Conservation (phyloP, 1,140 invertebrate genomes). For the Aplysia californica region DNA sequence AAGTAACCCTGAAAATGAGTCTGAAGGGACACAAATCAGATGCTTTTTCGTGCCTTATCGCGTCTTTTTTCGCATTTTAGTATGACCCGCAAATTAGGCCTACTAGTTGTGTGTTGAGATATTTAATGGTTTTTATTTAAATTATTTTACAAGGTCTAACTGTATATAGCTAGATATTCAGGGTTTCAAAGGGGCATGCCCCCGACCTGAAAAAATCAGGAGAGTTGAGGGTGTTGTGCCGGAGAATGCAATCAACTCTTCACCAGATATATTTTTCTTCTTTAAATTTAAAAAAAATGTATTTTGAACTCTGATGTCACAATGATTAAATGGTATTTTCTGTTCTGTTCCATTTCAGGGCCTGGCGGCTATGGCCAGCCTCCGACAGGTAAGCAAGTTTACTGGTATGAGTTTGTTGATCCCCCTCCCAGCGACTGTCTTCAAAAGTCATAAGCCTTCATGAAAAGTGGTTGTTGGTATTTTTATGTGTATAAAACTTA, state of each 20-base stretch:
- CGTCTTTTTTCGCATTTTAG: too few relatives aligned
- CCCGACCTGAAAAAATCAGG: neutral
- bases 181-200: neutral
- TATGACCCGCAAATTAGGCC: too few relatives aligned
- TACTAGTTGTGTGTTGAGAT: too few relatives aligned
- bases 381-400: neutral
- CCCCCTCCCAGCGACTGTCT: neutral
- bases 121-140: too few relatives aligned
- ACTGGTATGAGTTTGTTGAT: neutral
- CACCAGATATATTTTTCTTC: too few relatives aligned
- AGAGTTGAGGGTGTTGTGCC: neutral
- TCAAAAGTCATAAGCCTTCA: neutral
- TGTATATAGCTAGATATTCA: too few relatives aligned
- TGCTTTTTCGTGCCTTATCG: too few relatives aligned
- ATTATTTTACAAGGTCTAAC: too few relatives aligned
- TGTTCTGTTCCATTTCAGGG: neutral
- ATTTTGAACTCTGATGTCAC: neutral
- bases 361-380: conserved; percentile 13
- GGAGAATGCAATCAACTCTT: too few relatives aligned
- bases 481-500: neutral
- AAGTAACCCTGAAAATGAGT: too few relatives aligned
- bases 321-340: neutral
- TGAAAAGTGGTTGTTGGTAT: neutral
- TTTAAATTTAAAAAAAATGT: too few relatives aligned
- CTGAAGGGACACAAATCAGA: too few relatives aligned